Evolutionary conservation across 2,113 vertebrate genomes (phyloP).

Genomic region (Ornithorhynchus anatinus): DNA sequence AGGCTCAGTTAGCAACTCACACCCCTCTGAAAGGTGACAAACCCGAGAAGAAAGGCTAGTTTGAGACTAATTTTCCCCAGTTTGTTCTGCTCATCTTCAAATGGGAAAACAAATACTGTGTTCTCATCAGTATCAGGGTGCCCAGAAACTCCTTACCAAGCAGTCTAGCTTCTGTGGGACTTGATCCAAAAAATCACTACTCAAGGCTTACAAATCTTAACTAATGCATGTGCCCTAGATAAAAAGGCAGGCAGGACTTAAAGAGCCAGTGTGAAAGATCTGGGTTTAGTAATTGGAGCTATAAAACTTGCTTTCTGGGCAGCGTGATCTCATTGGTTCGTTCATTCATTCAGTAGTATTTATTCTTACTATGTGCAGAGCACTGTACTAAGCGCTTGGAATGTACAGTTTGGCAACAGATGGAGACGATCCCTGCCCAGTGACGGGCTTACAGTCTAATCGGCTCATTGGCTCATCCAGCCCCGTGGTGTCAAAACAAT

Average conservation of each 20-base stretch:
- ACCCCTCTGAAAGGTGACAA: not conserved
- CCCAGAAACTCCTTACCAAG: rapidly evolving
- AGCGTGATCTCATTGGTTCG: no score
- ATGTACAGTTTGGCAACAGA: no score
- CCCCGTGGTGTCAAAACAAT: no score
- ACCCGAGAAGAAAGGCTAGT: rapidly evolving
- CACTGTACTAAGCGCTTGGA: no score
- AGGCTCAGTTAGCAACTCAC: not conserved
- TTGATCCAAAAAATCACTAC: not conserved
- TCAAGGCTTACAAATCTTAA: not conserved
- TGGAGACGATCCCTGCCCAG: no score
- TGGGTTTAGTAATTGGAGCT: not conserved
- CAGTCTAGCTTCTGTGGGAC: rapidly evolving
- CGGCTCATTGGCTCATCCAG: no score
- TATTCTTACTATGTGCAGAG: no score
- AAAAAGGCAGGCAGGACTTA: not conserved
- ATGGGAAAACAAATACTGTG: rapidly evolving
- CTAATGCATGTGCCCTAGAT: not conserved
- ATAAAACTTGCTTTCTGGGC: not conserved
- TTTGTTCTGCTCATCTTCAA: not conserved
- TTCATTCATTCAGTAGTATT: no score
- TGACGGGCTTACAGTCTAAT: no score
- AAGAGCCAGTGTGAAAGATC: not conserved
- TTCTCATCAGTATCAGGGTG: rapidly evolving
- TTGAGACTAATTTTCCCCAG: rapidly evolving